Percentiles rank a stretch among this genome's conserved stretches.
These are phyloP conservation scores for Ametastegia equiseti DNA, from an alignment of 2,888 invertebrate genomes.

Conservation along the genomic window DNA sequence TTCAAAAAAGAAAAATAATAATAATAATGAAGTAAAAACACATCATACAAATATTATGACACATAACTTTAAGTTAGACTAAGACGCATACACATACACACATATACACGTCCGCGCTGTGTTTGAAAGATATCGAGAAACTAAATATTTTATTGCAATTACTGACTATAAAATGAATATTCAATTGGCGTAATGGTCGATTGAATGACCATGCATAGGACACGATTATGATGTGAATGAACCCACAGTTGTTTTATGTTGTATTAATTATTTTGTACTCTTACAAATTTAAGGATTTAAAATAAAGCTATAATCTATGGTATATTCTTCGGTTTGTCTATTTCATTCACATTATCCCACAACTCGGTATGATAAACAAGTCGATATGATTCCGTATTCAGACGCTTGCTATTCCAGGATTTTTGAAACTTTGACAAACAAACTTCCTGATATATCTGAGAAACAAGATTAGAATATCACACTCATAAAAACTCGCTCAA, in stretches of 20 bases:
- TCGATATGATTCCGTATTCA: background rate
- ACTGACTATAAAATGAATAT: conserved; percentile 26
- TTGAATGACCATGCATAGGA: conserved; percentile 14
- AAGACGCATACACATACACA: conserved; percentile 37
- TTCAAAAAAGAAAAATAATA: conserved; percentile 27
- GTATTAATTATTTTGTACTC: conserved; percentile 72
- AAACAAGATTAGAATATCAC: too few relatives aligned
- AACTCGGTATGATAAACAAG: background rate
- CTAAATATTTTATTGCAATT: conserved; percentile 45
- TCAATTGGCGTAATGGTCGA: background rate
- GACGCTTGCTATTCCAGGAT: too few relatives aligned
- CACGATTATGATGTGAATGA: conserved; percentile 40
- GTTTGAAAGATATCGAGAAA: conserved; percentile 41
- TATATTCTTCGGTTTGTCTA: background rate
- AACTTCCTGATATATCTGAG: too few relatives aligned
- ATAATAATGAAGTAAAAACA: conserved; percentile 35
- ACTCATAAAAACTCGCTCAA: too few relatives aligned
- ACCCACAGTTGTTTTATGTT: conserved; percentile 65
- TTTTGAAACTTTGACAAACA: too few relatives aligned
- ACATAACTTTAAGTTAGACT: conserved; percentile 45
- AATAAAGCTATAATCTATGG: conserved; percentile 67
- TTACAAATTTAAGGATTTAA: conserved; percentile 67
- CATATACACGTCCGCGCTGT: conserved; percentile 51
- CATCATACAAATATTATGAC: conserved; percentile 52
- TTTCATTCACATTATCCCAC: background rate